These are phyloP conservation scores for Cydia strobilella DNA, from an alignment of 1,140 invertebrate genomes.

Conservation along the genomic window DNA sequence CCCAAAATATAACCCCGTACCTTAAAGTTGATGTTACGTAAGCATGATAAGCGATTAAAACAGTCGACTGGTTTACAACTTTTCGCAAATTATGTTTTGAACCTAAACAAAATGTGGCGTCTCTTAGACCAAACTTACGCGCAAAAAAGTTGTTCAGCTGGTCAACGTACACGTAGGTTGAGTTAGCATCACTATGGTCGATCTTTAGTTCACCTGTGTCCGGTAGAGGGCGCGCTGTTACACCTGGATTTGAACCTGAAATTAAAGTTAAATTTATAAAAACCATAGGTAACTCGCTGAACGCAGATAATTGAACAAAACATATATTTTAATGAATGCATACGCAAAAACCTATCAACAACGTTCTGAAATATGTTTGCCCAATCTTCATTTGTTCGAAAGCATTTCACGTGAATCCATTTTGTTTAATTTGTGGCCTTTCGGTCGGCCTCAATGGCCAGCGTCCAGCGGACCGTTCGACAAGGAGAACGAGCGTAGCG, in stretches of 20 bases:
- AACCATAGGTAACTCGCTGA: no score
- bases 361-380: no score
- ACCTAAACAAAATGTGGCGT: not conserved
- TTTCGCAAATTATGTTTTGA: no score
- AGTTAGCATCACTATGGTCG: not conserved
- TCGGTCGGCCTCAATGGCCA: no score
- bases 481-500: no score
- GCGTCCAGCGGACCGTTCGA: no score
- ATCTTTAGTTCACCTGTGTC: constrained; percentile 30
- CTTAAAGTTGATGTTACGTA: not conserved
- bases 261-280: not conserved
- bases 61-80: not conserved
- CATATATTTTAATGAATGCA: no score
- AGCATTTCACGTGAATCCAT: no score
- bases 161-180: not conserved
- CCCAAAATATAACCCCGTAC: not conserved
- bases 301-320: no score
- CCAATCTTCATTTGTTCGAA: no score
- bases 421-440: no score
- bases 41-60: not conserved
- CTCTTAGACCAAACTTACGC: constrained; percentile 28
- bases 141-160: not conserved
- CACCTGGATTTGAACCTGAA: constrained; percentile 64
- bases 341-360: no score
- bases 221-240: constrained; percentile 52